These are phyloP conservation scores for Centropus bengalensis DNA, from an alignment of 2,113 vertebrate species.

Conservation along the genomic window DNA sequence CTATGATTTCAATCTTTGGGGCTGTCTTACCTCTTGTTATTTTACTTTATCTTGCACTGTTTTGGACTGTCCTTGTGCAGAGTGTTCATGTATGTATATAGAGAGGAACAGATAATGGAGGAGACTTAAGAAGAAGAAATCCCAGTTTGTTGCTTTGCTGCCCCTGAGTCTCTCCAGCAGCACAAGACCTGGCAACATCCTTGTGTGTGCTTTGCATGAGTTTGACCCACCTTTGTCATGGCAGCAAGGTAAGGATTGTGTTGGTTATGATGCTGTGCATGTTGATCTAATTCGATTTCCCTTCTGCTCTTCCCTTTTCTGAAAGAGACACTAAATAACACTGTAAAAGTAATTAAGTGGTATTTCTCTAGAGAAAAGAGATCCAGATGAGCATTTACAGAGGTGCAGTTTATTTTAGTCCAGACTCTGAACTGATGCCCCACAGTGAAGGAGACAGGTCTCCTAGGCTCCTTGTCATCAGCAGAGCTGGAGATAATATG, in stretches of 20 bases:
- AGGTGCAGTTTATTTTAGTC: neutral
- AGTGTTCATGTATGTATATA: neutral
- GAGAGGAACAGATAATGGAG: neutral
- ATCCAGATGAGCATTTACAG: neutral
- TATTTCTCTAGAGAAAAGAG: constrained; percentile 29
- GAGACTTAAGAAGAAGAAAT: constrained; percentile 8
- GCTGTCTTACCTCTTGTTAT: neutral
- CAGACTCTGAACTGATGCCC: neutral
- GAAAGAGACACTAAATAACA: neutral
- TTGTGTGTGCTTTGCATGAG: constrained; percentile 27
- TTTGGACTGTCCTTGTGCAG: neutral
- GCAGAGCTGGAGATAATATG: neutral
- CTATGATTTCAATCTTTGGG: neutral
- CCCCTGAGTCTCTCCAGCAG: constrained; percentile 17
- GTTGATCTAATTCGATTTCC: constrained; percentile 54
- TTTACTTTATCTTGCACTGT: neutral
- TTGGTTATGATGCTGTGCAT: neutral
- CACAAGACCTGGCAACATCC: constrained; percentile 1
- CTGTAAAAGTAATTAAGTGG: constrained; percentile 26
- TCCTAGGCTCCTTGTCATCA: neutral
- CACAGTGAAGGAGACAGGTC: neutral
- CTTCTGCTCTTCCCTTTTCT: neutral
- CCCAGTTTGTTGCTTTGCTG: neutral
- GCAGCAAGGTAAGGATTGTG: neutral
- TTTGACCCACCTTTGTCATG: neutral